Evolutionary conservation across 2,797 vertebrate species (phyloP).

Genomic region (Poecilia velifera): DNA sequence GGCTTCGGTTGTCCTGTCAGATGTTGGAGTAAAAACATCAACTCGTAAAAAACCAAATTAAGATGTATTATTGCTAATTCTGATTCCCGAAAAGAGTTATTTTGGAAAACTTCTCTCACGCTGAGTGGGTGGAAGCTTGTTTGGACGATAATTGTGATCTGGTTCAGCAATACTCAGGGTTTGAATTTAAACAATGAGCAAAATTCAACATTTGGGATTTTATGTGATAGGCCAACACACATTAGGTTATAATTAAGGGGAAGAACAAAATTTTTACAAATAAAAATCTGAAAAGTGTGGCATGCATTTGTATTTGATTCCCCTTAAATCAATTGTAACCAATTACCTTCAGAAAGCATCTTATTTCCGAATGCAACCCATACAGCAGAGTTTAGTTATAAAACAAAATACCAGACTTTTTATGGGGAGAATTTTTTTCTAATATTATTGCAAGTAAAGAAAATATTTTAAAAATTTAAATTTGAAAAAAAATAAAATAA

Average conservation of each 20-base stretch:
- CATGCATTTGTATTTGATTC: not conserved
- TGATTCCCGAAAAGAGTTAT: slow-evolving; percentile 30
- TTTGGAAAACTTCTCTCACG: slow-evolving; percentile 59
- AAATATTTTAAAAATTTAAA: too few species aligned
- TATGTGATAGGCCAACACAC: not conserved
- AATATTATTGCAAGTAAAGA: too few species aligned
- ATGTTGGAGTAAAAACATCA: not conserved
- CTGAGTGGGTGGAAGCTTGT: slow-evolving; percentile 62
- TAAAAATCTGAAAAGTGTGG: not conserved
- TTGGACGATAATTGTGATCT: slow-evolving; percentile 59
- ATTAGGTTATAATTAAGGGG: not conserved
- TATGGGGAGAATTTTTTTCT: too few species aligned
- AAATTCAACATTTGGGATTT: not conserved
- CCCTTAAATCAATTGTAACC: not conserved
- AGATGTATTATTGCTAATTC: not conserved
- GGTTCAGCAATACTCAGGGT: slow-evolving; percentile 35
- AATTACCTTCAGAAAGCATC: not conserved
- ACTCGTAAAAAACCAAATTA: not conserved
- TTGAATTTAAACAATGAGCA: slow-evolving; percentile 47
- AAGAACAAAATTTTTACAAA: not conserved
- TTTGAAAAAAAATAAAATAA: too few species aligned
- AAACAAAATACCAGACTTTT: not conserved
- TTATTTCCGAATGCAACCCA: not conserved
- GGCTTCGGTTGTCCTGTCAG: not conserved
- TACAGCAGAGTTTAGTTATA: not conserved